Evolutionary conservation across 2,888 invertebrate species (phyloP), one percentile per base, ranked within the genome.

Genomic region (Diploptera punctata): DNA sequence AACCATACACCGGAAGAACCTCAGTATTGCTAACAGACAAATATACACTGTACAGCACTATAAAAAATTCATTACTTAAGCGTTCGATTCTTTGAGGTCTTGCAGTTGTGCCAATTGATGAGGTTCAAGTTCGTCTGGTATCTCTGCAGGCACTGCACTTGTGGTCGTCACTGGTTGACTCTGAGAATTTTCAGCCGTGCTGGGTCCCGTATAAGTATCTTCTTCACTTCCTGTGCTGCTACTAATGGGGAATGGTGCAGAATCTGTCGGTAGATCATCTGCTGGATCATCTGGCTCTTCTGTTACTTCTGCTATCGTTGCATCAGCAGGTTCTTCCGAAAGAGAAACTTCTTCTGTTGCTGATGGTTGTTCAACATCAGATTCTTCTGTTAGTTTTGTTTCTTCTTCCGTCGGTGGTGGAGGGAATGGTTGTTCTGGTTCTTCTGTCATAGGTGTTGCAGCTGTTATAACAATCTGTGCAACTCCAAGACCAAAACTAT

Each of bases 401-500:
- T 76, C 76, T 26, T 77, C 77, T 33, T 78, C 79, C 31, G 70
- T 43, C 7, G 77, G 77, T 9, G 78, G 77, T 3, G 91, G 90
- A 16, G 93, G 93, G 84, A 93, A 93, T 43, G 90, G 88, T 80
- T 90, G 91, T 77, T 93, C 94, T 49, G 93, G 88, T 80, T 94
- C 94, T 84, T 97, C 96, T 79, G 91, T 86, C 93, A 94, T 94
- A 57, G 97, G 97, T 54, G 97, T 97, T 76, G 97, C 96, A 70
- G 95, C 95, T 61, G 96, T 97, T 82, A 97, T 95, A 73, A 95
- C 94, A 78, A 97, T 96, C 83, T 94, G 93, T 68, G 94, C 94
- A 78, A 94, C 94, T 75, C 93, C 93, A 76, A 95, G 87, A 78
- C 92, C 92, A 78, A 88, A 86, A 77, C 90, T 89, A 77, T 88